Conservation (phyloP, 2,888 invertebrate species). For the Latrodectus elegans region DNA sequence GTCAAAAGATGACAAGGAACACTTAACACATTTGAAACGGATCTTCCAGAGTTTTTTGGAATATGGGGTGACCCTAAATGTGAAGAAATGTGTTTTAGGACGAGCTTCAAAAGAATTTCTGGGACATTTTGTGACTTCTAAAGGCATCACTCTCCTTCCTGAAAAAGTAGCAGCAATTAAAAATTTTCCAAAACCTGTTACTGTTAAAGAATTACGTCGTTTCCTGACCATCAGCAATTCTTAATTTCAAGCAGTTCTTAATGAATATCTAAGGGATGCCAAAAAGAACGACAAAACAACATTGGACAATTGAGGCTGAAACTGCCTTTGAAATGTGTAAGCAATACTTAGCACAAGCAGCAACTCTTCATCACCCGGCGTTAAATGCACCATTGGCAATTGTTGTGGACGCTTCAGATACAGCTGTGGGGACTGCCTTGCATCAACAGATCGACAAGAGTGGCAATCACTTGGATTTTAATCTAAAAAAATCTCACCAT, state of each 20-base stretch:
- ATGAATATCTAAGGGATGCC: conserved; percentile 1
- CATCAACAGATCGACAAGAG: too few species aligned
- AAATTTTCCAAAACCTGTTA: conserved; percentile 12
- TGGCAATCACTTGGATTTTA: too few species aligned
- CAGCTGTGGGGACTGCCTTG: background rate
- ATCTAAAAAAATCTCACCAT: too few species aligned
- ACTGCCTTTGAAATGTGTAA: conserved; percentile 6
- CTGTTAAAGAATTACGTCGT: background rate
- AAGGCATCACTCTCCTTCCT: background rate
- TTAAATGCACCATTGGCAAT: background rate
- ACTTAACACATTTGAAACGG: too few species aligned
- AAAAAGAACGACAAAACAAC: conserved; percentile 4
- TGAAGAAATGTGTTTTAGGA: too few species aligned
- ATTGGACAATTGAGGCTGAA: conserved; percentile 13
- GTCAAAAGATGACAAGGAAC: too few species aligned
- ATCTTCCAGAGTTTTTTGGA: too few species aligned
- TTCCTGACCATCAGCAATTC: background rate
- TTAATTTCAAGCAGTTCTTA: conserved; percentile 8
- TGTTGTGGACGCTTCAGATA: background rate
- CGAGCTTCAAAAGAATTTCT: too few species aligned
- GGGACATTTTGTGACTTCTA: too few species aligned
- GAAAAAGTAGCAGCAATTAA: conserved; percentile 10
- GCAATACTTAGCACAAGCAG: conserved; percentile 22
- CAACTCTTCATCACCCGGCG: conserved; percentile 19
- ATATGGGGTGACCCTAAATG: too few species aligned